Base-by-base conservation (phyloP, 2,797 vertebrate genomes). In the Gymnothorax javanicus region DNA sequence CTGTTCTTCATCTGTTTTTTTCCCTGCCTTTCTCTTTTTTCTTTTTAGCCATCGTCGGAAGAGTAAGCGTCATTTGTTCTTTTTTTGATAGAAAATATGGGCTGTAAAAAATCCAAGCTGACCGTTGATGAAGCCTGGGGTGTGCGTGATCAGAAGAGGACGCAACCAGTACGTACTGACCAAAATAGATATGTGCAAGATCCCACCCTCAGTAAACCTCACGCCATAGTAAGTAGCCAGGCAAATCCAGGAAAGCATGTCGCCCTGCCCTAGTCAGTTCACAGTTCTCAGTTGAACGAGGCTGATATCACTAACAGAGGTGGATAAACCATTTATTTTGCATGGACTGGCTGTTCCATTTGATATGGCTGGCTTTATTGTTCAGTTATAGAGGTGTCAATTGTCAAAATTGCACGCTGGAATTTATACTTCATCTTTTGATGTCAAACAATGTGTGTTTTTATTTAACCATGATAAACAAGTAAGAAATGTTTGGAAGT, bases 171-270 rank as follows among this genome's bases (percentile, higher is more conserved):
- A 97, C 96, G 96, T 96, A 97, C 95, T 96, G 96, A 96, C 92
- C 94, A 93, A 96, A 96, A 96, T 96, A 96, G 96, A 96, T 96
- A 97, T 96, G 96, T 96, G 95, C 95, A 95, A 96, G 96, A 96
- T 95, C 96, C 96, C 96, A 96, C 96, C 92, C 95, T 95, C 95
- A 96, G 95, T 96, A 96, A 95, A 89, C 95, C 94, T 92, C 95
- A 94, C 93, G 96, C 96, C 95, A 94, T 96, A 96, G 96, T 97
- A 97, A 97, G 96, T 96, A 96, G 96, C 95, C 95, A 96, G 96
- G 91, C 50, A 27, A 23, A 54, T 56, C 6, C 52, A 81, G 77
- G n/a, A 52, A 52, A 56, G 52, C 50, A 56, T 81, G 77, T 7
- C 77, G 54, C 52, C 52, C 77, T 81, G 77, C 52, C 54, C 50